phyloP scores from a whole-genome alignment of 2,797 vertebrate species.

The Sebastes jordani region DNA sequence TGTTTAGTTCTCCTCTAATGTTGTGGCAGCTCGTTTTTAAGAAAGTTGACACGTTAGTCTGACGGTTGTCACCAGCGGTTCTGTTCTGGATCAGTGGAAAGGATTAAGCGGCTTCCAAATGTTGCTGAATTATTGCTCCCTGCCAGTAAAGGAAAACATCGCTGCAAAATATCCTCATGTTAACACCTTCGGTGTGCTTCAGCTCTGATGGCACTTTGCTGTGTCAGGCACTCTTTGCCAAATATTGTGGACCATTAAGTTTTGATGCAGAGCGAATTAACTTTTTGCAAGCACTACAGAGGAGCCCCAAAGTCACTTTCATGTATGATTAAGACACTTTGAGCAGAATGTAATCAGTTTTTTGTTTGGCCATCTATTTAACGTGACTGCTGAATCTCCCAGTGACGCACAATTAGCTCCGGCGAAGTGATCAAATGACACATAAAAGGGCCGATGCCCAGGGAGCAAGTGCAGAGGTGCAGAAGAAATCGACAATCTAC shows the following conservation, averaged over 20 bases:
- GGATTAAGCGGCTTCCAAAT: slow-evolving; percentile 51
- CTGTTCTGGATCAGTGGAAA: slow-evolving; percentile 66
- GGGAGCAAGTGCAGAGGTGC: slow-evolving; percentile 18
- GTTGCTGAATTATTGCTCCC: slow-evolving; percentile 58
- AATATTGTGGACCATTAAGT: slow-evolving; percentile 53
- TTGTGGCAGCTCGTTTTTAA: slow-evolving; percentile 48
- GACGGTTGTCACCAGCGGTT: slow-evolving; percentile 54
- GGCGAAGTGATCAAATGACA: slow-evolving; percentile 50
- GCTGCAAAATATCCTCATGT: slow-evolving; percentile 39
- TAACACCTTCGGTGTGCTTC: slow-evolving; percentile 23
- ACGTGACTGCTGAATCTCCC: slow-evolving; percentile 33
- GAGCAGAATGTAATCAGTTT: slow-evolving; percentile 40
- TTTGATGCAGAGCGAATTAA: slow-evolving; percentile 27
- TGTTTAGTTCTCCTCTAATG: slow-evolving; percentile 35
- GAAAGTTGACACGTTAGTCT: slow-evolving; percentile 50
- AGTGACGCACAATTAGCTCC: slow-evolving; percentile 42
- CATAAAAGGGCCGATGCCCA: slow-evolving; percentile 25
- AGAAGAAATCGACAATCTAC: slow-evolving; percentile 21
- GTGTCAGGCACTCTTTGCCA: background rate
- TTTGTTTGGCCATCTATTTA: slow-evolving; percentile 39
- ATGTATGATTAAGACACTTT: slow-evolving; percentile 44
- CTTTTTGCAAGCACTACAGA: slow-evolving; percentile 11
- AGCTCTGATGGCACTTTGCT: slow-evolving; percentile 3
- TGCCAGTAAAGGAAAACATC: slow-evolving; percentile 41
- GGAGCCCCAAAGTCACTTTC: slow-evolving; percentile 58